phyloP scores from a whole-genome alignment of 2,888 invertebrate species.

The Micoletzkya japonica region DNA sequence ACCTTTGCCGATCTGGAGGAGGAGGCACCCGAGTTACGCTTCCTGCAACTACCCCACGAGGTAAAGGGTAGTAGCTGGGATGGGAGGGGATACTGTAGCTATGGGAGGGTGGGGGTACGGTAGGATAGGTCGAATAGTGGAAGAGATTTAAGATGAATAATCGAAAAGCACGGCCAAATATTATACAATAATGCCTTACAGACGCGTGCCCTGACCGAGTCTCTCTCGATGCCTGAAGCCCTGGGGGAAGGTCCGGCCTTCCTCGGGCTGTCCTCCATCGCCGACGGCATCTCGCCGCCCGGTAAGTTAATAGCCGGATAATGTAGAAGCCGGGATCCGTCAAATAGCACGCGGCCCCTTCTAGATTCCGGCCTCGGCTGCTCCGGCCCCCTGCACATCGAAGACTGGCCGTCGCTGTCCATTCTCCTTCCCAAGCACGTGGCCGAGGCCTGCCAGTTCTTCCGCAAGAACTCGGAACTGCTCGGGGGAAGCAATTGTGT shows the following conservation, averaged over 20 bases:
- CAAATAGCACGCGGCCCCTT: conserved; percentile 33
- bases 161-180: no score
- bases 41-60: conserved; percentile 59
- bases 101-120: no score
- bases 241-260: conserved; percentile 9
- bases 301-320: background rate
- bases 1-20: conserved; percentile 58
- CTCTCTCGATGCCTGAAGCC: conserved; percentile 37
- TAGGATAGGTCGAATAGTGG: no score
- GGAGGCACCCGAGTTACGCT: conserved; percentile 55
- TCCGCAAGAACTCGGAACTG: conserved; percentile 59
- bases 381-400: conserved; percentile 72
- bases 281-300: background rate
- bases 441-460: conserved; percentile 63
- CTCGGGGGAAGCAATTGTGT: conserved; percentile 49
- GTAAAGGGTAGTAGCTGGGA: no score
- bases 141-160: no score
- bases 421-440: conserved; percentile 79
- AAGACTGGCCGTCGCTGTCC: conserved; percentile 90
- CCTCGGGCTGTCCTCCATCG: conserved; percentile 5
- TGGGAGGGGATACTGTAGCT: no score
- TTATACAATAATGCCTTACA: conserved; percentile 28
- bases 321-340: background rate
- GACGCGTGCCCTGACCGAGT: conserved; percentile 50
- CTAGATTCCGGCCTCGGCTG: conserved; percentile 62